Base-by-base conservation (phyloP, 1,140 invertebrate species). In the Maconellicoccus hirsutus region DNA sequence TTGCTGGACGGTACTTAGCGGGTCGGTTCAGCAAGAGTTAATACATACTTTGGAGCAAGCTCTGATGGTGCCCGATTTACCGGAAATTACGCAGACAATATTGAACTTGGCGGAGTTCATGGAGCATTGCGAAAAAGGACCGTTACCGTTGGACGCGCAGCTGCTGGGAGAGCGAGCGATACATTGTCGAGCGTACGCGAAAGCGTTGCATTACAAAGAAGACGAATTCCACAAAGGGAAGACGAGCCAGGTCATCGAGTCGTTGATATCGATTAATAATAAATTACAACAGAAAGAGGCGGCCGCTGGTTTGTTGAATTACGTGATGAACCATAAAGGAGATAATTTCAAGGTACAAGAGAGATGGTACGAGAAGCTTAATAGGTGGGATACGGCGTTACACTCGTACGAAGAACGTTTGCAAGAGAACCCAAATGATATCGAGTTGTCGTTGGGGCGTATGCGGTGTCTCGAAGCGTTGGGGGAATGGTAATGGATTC, bases 81-180 rank as follows among this genome's bases (percentile, higher is more conserved):
- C 96, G 0, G 98, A 99, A 80, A 90, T 99, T 29, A 98, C 96
- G 0, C 96, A 99, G 77, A 96, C 96, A 0, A 91, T 99, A 72
- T 82, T 99, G 1, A 99, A 99, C 81, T 81, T 99, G 26, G 96
- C 96, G 0, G 97, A 99, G 81, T 99, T 99, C 76, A 98, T 99
- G 94, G 97, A 99, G 76, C 97, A 99, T 78, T 98, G 95, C 78
- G 97, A 99, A 77, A 93, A 93, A 83, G 95, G 96, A 16, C 91
- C 94, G 0, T 80, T 99, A 70, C 95, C 96, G 0, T 83, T 99
- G 22, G 89, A 95, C 72, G 86, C 90, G 0, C 87, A 90, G 69
- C 80, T 98, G 21, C 77, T 93, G 0, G 90, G 90, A 0, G 88
- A 91, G 73, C 81, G 89, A 38, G 91, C 91, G 0, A 93, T 93